Evolutionary conservation across 2,888 invertebrate genomes (phyloP).

Genomic region (Cecidostiba fungosa): DNA sequence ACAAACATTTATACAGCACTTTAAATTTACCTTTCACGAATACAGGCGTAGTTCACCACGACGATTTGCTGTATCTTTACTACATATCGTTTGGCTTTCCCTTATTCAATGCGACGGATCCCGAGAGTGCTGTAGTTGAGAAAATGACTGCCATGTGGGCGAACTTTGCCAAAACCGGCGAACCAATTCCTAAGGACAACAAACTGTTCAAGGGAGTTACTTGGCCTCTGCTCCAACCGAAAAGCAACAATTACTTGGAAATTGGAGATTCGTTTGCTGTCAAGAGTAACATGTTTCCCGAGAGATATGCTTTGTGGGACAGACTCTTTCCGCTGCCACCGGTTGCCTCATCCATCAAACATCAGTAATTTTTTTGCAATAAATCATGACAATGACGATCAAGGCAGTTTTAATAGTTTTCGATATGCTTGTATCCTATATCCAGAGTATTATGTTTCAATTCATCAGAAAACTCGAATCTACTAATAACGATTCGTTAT

Average conservation of each 20-base stretch:
- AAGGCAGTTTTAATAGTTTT: background rate
- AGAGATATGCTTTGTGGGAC: conserved; percentile 70
- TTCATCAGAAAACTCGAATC: no score
- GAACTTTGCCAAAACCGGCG: conserved; percentile 76
- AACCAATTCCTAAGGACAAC: conserved; percentile 78
- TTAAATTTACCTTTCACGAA: background rate
- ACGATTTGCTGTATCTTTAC: conserved; percentile 82
- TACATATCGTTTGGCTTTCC: conserved; percentile 76
- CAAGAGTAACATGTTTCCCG: conserved; percentile 64
- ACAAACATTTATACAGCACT: background rate
- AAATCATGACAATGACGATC: background rate
- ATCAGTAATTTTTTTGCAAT: background rate
- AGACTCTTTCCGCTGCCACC: conserved; percentile 67
- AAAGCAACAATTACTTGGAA: conserved; percentile 78
- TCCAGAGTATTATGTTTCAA: no score
- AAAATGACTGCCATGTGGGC: conserved; percentile 75
- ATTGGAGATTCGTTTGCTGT: conserved; percentile 70
- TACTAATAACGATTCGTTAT: no score
- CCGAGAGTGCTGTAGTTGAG: conserved; percentile 78
- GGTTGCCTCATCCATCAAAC: background rate
- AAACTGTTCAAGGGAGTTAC: conserved; percentile 75
- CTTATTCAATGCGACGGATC: conserved; percentile 78
- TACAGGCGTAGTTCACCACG: conserved; percentile 81
- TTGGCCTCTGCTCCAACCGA: conserved; percentile 77
- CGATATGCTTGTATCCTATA: no score